A percentile compares a stretch with the other conserved stretches of the same genome.
Conservation (phyloP, 2,797 vertebrate genomes). For the Hippocampus kuda region DNA sequence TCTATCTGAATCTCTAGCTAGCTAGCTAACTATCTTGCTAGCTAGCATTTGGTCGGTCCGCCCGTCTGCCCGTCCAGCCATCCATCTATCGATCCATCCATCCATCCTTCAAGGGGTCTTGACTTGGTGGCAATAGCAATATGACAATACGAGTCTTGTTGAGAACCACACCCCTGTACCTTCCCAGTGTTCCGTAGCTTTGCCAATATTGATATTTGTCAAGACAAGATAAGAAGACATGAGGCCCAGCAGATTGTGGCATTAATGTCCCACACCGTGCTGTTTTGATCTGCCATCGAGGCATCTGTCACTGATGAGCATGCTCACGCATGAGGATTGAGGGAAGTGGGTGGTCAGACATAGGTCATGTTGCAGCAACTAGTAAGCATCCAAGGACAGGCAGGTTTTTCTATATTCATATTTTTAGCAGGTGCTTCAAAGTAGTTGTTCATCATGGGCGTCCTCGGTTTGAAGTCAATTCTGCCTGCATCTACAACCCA, state of each 20-base stretch:
- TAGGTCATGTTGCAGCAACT: slow-evolving; percentile 40
- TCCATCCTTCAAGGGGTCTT: background rate
- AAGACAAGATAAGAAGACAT: slow-evolving; percentile 40
- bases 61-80: too few species aligned
- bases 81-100: too few species aligned
- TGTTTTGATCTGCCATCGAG: slow-evolving; percentile 58
- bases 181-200: slow-evolving; percentile 24
- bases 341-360: slow-evolving; percentile 60
- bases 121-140: background rate
- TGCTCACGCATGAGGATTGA: slow-evolving; percentile 55
- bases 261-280: slow-evolving; percentile 49
- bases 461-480: slow-evolving; percentile 10
- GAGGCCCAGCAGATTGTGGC: slow-evolving; percentile 56
- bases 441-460: slow-evolving; percentile 14
- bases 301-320: slow-evolving; percentile 64
- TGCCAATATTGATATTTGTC: slow-evolving; percentile 40
- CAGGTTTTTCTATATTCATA: slow-evolving; percentile 9
- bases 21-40: too few species aligned
- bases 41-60: too few species aligned
- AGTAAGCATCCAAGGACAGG: slow-evolving; percentile 2
- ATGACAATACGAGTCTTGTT: background rate
- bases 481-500: slow-evolving; percentile 42
- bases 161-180: background rate
- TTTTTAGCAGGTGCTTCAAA: slow-evolving; percentile 24
- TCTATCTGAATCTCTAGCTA: too few species aligned